These are phyloP conservation scores for Yponomeuta sedellus DNA, from an alignment of 2,888 invertebrate species.

Conservation along the genomic window DNA sequence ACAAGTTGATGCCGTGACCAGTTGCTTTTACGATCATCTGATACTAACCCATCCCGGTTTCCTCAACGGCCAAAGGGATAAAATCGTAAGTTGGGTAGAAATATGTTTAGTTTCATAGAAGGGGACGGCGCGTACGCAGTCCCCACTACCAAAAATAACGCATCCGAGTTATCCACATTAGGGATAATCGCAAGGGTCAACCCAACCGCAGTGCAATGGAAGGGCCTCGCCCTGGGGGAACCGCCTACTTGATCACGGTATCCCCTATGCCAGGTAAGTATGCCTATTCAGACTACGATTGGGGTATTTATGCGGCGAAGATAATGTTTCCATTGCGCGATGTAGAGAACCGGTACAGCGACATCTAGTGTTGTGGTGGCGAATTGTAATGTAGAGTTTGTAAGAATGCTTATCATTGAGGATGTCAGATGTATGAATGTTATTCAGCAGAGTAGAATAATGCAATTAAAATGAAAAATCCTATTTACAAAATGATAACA, in stretches of 20 bases:
- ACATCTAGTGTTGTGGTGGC: background rate
- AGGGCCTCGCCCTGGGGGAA: slow-evolving; percentile 21
- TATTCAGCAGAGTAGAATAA: too few relatives aligned
- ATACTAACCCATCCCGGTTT: too few relatives aligned
- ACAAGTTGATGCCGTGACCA: too few relatives aligned
- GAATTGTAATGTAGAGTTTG: background rate
- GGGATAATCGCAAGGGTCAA: slow-evolving; percentile 19
- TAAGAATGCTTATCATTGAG: background rate
- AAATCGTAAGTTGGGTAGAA: too few relatives aligned
- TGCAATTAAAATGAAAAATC: too few relatives aligned
- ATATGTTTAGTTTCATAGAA: background rate
- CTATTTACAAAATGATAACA: too few relatives aligned
- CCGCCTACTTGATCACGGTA: slow-evolving; percentile 22
- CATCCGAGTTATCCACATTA: slow-evolving; percentile 21
- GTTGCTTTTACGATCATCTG: too few relatives aligned
- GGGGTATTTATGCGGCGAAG: background rate
- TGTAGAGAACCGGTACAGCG: slow-evolving; percentile 9
- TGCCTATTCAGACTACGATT: background rate
- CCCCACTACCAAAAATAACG: slow-evolving; percentile 22
- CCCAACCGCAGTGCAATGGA: slow-evolving; percentile 22
- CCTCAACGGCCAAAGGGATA: too few relatives aligned
- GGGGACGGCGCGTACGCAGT: slow-evolving; percentile 23
- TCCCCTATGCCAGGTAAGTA: slow-evolving; percentile 25
- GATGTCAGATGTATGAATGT: too few relatives aligned
- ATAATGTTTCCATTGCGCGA: slow-evolving; percentile 13